These are phyloP conservation scores for Harpagoxenus sublaevis DNA, from an alignment of 2,888 invertebrate genomes.

Conservation along the genomic window DNA sequence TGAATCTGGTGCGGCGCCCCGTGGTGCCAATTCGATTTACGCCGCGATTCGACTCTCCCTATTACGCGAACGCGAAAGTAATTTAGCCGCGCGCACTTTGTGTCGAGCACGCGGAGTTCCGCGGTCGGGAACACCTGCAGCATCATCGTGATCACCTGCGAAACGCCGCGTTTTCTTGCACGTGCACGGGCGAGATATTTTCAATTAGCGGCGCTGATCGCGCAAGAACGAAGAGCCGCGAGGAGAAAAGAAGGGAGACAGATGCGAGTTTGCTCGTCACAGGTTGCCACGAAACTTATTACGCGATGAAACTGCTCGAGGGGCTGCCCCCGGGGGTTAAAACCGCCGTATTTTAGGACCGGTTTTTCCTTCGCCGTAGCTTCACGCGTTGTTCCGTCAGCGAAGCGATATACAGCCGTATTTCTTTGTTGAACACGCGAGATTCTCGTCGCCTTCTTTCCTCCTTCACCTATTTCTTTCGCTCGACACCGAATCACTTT, in stretches of 20 bases:
- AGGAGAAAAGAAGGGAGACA: neutral
- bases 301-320: constrained; percentile 47
- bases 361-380: constrained; percentile 43
- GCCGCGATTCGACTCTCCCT: constrained; percentile 29
- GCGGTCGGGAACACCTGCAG: constrained; percentile 44
- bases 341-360: constrained; percentile 45
- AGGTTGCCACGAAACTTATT: constrained; percentile 51
- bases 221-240: constrained; percentile 34
- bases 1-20: constrained; percentile 28
- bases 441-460: neutral
- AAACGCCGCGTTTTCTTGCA: constrained; percentile 45
- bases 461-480: neutral
- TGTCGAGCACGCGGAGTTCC: constrained; percentile 29
- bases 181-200: constrained; percentile 46
- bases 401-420: neutral
- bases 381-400: constrained; percentile 10
- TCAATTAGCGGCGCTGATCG: constrained; percentile 56
- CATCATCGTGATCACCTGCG: constrained; percentile 48
- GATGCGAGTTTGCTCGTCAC: constrained; percentile 26
- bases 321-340: constrained; percentile 10
- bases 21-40: constrained; percentile 47
- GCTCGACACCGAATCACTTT: neutral
- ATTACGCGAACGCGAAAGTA: constrained; percentile 50
- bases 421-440: neutral
- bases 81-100: constrained; percentile 36